Conservation (phyloP, 2,797 vertebrate species). For the Ciconia nigra region DNA sequence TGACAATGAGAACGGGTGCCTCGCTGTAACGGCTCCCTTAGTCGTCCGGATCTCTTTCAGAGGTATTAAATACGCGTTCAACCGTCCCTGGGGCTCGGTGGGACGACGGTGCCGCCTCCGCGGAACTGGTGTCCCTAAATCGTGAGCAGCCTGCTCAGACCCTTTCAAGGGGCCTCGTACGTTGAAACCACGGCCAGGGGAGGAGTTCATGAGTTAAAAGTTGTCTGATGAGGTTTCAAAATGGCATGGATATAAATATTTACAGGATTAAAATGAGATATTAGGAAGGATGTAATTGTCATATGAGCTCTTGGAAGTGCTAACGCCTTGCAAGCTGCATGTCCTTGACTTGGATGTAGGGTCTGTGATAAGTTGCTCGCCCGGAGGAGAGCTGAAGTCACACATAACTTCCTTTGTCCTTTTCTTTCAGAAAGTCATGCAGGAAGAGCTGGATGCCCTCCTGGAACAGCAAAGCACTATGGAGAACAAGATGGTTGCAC, state of each 20-base stretch:
- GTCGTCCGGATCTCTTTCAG: neutral
- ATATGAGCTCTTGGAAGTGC: neutral
- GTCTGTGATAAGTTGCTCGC: neutral
- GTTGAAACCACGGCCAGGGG: no score
- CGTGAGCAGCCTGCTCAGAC: neutral
- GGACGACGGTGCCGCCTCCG: no score
- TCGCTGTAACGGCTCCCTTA: neutral
- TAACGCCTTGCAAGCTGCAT: fast-evolving
- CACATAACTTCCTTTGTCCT: neutral
- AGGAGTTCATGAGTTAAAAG: neutral
- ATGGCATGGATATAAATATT: neutral
- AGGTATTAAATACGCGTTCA: fast-evolving
- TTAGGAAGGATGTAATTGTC: neutral
- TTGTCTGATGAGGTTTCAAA: neutral
- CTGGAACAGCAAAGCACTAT: conserved; percentile 86
- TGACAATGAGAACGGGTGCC: no score
- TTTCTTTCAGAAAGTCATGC: conserved; percentile 82
- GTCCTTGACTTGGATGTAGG: neutral
- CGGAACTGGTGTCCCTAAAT: no score
- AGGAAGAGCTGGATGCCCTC: conserved; percentile 84
- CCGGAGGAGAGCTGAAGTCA: neutral
- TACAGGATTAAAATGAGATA: neutral
- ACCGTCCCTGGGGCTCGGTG: neutral
- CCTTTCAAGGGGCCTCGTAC: no score
- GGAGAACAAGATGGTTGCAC: conserved; percentile 90